phyloP scores from a whole-genome alignment of 1,140 invertebrate genomes.

The Ceratina japonica region DNA sequence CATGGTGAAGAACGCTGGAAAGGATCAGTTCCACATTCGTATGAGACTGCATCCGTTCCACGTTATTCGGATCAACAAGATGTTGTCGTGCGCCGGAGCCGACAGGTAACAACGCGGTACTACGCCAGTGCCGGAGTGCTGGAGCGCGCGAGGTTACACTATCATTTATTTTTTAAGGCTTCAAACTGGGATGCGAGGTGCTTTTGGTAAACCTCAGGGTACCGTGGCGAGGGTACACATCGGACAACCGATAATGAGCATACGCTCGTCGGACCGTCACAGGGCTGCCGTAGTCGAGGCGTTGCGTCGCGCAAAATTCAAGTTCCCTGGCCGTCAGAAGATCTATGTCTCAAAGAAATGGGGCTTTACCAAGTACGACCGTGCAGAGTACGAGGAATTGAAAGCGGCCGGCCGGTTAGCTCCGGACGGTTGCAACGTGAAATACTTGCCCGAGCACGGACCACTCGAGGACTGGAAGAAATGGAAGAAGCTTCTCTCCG shows the following conservation, averaged over 20 bases:
- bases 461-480: constrained; percentile 94
- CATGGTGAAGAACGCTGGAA: constrained; percentile 97
- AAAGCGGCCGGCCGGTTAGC: constrained; percentile 90
- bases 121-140: too few species aligned
- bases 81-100: constrained; percentile 98
- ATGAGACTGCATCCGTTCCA: constrained; percentile 99
- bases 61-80: constrained; percentile 99
- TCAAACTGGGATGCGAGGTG: constrained; percentile 99
- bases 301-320: constrained; percentile 98
- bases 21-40: constrained; percentile 99
- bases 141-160: background rate
- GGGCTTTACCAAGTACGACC: constrained; percentile 99
- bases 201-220: constrained; percentile 99
- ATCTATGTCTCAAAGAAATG: constrained; percentile 98
- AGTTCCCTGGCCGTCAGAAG: constrained; percentile 99
- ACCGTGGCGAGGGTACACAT: constrained; percentile 98
- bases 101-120: too few species aligned
- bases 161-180: constrained; percentile 84
- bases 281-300: constrained; percentile 97
- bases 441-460: constrained; percentile 96
- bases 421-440: constrained; percentile 96
- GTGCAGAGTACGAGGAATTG: constrained; percentile 92
- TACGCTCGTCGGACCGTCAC: constrained; percentile 96
- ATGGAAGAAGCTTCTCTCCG: constrained; percentile 79
- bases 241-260: constrained; percentile 99